Conservation (phyloP, 2,113 vertebrate genomes). For the Rhinogobius similis region DNA sequence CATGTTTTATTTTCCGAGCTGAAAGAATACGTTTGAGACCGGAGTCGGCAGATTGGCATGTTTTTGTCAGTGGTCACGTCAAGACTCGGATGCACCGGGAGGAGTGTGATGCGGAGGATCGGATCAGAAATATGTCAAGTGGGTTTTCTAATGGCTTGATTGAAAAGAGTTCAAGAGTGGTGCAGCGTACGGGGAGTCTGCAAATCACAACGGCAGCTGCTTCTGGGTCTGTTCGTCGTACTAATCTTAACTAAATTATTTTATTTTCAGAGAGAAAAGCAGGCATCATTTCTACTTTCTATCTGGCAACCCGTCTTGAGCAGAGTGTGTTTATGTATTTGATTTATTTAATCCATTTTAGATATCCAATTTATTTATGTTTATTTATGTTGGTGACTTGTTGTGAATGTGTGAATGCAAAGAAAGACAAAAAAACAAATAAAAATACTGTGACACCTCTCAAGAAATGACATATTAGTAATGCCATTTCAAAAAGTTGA, state of each 20-base stretch:
- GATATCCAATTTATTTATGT: no score
- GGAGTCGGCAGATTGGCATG: constrained; percentile 41
- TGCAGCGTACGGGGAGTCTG: neutral
- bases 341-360: no score
- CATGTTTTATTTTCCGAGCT: constrained; percentile 10
- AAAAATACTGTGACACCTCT: no score
- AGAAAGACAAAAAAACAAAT: no score
- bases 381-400: no score
- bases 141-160: neutral
- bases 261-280: neutral
- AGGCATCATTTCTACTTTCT: neutral
- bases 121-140: constrained; percentile 13
- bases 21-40: constrained; percentile 49
- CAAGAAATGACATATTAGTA: no score
- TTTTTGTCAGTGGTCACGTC: constrained; percentile 43
- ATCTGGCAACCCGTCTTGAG: neutral
- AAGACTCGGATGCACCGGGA: constrained; percentile 5
- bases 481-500: no score
- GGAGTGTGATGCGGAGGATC: constrained; percentile 4
- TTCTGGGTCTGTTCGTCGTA: neutral
- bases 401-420: no score
- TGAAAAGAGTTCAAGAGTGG: constrained; percentile 6
- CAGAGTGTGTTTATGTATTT: no score
- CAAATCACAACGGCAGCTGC: neutral
- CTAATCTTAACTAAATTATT: neutral